phyloP scores from a whole-genome alignment of 2,888 invertebrate genomes.

The Chrysodeixis includens region DNA sequence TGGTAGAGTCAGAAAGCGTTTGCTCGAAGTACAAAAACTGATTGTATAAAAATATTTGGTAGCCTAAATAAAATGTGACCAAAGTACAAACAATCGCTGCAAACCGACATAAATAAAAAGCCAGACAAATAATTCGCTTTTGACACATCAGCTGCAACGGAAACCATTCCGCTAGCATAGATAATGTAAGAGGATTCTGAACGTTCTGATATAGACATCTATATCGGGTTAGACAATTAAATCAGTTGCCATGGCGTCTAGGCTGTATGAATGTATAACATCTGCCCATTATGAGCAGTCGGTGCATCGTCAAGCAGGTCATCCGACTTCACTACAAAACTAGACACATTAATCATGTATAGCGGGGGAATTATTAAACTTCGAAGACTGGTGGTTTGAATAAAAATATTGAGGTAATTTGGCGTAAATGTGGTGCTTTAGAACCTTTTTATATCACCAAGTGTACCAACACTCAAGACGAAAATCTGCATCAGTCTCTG shows the following conservation, averaged over 20 bases:
- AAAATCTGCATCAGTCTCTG: too few species aligned
- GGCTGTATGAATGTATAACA: slow-evolving; percentile 70
- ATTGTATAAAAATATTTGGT: too few species aligned
- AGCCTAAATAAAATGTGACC: background rate
- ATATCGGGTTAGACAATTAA: slow-evolving; percentile 51
- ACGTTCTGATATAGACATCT: too few species aligned
- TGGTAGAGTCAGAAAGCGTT: too few species aligned
- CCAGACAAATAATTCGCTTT: slow-evolving; percentile 12
- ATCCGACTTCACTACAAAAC: slow-evolving; percentile 70
- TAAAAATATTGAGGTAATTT: background rate
- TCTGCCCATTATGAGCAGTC: slow-evolving; percentile 79
- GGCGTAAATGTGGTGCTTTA: background rate
- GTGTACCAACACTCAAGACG: too few species aligned
- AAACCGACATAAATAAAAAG: slow-evolving; percentile 9
- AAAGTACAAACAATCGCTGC: too few species aligned
- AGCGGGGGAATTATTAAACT: slow-evolving; percentile 70
- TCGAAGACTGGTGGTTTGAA: slow-evolving; percentile 55
- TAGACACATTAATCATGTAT: slow-evolving; percentile 78
- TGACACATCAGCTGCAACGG: slow-evolving; percentile 52
- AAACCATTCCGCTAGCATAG: slow-evolving; percentile 44
- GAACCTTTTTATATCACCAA: too few species aligned
- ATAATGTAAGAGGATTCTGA: slow-evolving; percentile 31
- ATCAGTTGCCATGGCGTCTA: slow-evolving; percentile 73
- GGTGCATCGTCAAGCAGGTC: slow-evolving; percentile 86
- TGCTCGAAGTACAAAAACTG: background rate